A percentile compares a stretch with the other conserved stretches of the same genome.
These are phyloP conservation scores for Chamaetylas fuelleborni DNA, from an alignment of 2,113 vertebrate species.

Conservation along the genomic window DNA sequence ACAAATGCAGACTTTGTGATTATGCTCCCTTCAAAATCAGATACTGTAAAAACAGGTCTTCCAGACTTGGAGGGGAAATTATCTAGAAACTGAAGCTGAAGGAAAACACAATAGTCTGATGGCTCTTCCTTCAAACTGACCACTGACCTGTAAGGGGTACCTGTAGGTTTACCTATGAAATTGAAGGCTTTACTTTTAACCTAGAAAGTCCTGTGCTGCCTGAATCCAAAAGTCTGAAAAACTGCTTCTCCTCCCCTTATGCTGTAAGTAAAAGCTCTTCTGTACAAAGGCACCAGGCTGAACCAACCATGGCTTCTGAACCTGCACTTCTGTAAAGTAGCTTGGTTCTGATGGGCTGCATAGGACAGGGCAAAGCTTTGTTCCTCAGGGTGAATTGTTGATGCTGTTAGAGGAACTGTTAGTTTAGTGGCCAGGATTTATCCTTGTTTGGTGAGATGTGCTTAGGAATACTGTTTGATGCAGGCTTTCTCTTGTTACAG, in stretches of 20 bases:
- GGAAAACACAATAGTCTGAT: not conserved
- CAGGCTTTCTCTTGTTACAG: not conserved
- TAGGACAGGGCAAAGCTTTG: not conserved
- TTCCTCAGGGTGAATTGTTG: not conserved
- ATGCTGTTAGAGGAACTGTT: not conserved
- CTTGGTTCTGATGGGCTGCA: not conserved
- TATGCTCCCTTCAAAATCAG: not conserved
- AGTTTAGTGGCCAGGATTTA: not conserved
- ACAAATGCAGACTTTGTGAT: not conserved
- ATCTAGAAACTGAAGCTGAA: not conserved
- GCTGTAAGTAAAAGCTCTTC: not conserved
- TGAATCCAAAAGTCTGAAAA: not conserved
- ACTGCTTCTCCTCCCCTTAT: not conserved
- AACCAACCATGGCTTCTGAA: not conserved
- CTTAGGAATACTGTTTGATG: not conserved
- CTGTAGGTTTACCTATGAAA: not conserved
- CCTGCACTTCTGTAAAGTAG: not conserved
- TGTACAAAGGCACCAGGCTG: not conserved
- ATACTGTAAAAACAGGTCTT: not conserved
- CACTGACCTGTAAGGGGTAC: not conserved
- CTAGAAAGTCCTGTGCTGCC: not conserved
- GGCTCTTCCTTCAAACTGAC: not conserved
- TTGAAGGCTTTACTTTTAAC: not conserved
- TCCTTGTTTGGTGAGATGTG: not conserved
- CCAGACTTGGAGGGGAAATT: not conserved